phyloP scores from a whole-genome alignment of 2,888 invertebrate species.

The Hemithea aestivaria region DNA sequence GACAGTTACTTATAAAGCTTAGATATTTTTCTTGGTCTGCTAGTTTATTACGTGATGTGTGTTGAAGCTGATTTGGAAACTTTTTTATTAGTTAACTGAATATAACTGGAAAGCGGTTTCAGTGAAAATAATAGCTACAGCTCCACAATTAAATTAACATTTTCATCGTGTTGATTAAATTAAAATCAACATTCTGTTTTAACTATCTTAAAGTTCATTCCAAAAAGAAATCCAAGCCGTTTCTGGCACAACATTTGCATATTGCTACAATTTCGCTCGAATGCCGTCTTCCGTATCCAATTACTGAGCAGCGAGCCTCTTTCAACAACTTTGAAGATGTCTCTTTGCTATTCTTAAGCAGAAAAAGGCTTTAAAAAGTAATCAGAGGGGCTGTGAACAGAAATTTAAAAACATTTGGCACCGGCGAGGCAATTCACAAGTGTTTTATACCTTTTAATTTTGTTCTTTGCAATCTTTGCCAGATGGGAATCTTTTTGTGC shows the following conservation, averaged over 20 bases:
- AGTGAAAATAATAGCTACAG: no score
- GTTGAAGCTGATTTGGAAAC: conserved; percentile 12
- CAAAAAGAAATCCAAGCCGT: conserved; percentile 41
- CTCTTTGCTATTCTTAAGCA: conserved; percentile 57
- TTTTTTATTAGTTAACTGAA: conserved; percentile 10
- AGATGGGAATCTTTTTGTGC: conserved; percentile 29
- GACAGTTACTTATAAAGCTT: conserved; percentile 56
- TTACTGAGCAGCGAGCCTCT: conserved; percentile 57
- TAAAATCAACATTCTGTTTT: conserved; percentile 4
- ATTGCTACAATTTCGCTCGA: conserved; percentile 44
- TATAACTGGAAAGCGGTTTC: no score
- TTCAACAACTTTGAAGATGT: conserved; percentile 52
- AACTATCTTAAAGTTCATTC: conserved; percentile 19
- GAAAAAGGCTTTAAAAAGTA: conserved; percentile 68
- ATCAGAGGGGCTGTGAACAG: conserved; percentile 60
- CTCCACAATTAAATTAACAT: no score
- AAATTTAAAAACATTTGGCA: conserved; percentile 61
- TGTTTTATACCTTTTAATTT: conserved; percentile 66
- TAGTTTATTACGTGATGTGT: conserved; percentile 5
- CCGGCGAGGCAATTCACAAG: conserved; percentile 53
- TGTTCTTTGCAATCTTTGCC: conserved; percentile 49
- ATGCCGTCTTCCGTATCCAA: conserved; percentile 58
- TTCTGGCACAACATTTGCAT: conserved; percentile 44
- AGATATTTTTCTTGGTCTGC: conserved; percentile 38
- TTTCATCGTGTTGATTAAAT: no score